phyloP scores from a whole-genome alignment of 2,888 invertebrate genomes.

The Anarsia innoxiella region DNA sequence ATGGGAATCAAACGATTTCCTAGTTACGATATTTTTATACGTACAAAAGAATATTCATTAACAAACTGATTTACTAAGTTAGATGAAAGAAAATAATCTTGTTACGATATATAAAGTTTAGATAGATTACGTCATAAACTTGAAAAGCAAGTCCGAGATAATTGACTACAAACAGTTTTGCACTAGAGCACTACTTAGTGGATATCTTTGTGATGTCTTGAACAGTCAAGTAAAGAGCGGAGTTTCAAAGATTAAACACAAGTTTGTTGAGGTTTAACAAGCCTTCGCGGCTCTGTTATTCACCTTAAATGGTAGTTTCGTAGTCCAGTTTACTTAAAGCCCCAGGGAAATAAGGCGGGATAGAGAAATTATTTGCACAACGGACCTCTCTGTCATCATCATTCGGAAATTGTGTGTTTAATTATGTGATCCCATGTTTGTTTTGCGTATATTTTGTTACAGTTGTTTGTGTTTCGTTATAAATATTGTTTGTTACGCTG shows the following conservation, averaged over 20 bases:
- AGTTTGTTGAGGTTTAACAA: conserved; percentile 49
- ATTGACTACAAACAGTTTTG: conserved; percentile 20
- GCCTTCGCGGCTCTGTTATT: conserved; percentile 18
- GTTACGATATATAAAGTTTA: too few relatives aligned
- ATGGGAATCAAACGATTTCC: too few relatives aligned
- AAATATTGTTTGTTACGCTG: too few relatives aligned
- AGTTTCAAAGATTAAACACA: conserved; percentile 49
- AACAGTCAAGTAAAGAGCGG: conserved; percentile 30
- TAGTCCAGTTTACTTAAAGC: conserved; percentile 41
- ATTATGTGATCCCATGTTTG: conserved; percentile 4
- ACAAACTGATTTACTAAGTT: too few relatives aligned
- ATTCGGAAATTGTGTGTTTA: conserved; percentile 21
- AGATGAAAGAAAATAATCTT: too few relatives aligned
- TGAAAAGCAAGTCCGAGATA: too few relatives aligned
- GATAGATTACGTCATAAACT: too few relatives aligned
- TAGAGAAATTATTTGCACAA: conserved; percentile 40
- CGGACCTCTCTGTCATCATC: conserved; percentile 34
- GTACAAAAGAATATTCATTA: too few relatives aligned
- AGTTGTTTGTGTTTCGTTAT: too few relatives aligned
- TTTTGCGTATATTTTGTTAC: not conserved
- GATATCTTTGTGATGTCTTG: conserved; percentile 32
- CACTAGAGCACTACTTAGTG: conserved; percentile 22
- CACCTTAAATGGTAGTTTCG: conserved; percentile 4
- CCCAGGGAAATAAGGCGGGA: conserved; percentile 51
- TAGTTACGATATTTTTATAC: too few relatives aligned